These are phyloP conservation scores for Helleia helle DNA, from an alignment of 2,888 invertebrate genomes.

Conservation along the genomic window DNA sequence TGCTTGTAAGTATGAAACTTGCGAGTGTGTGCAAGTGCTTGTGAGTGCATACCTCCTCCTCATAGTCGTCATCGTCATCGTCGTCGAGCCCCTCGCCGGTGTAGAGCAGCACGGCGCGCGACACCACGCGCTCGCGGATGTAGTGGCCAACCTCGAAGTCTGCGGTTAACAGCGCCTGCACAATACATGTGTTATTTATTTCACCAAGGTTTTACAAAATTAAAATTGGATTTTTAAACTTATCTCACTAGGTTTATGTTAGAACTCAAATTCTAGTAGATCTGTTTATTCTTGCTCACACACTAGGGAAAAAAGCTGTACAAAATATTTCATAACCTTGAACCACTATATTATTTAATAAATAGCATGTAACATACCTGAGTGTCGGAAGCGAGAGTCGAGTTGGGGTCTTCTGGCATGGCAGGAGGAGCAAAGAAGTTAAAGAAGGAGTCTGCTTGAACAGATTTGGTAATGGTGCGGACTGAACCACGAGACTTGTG, in stretches of 20 bases:
- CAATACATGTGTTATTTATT: not conserved
- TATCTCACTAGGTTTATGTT: no score
- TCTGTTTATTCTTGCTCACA: no score
- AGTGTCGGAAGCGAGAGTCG: conserved; percentile 91
- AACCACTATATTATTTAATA: no score
- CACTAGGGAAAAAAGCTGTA: no score
- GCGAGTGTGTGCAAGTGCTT: no score
- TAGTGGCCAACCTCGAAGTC: conserved; percentile 99
- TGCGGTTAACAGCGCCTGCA: conserved; percentile 83
- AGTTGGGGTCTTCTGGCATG: conserved; percentile 86
- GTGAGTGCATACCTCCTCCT: conserved; percentile 68
- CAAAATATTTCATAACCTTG: no score
- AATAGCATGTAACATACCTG: no score
- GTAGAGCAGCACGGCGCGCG: conserved; percentile 96
- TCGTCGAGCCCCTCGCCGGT: conserved; percentile 92
- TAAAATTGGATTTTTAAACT: no score
- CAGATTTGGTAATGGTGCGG: conserved; percentile 94
- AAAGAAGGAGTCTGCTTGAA: conserved; percentile 98
- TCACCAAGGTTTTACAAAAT: no score
- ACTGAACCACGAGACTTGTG: conserved; percentile 96
- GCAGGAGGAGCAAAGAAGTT: conserved; percentile 97
- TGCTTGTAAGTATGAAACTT: no score
- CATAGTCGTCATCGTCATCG: conserved; percentile 83
- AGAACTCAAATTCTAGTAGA: no score
- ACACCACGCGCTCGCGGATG: conserved; percentile 95